Base-by-base conservation (phyloP, 2,888 invertebrate genomes). In the Drosophila falleni region DNA sequence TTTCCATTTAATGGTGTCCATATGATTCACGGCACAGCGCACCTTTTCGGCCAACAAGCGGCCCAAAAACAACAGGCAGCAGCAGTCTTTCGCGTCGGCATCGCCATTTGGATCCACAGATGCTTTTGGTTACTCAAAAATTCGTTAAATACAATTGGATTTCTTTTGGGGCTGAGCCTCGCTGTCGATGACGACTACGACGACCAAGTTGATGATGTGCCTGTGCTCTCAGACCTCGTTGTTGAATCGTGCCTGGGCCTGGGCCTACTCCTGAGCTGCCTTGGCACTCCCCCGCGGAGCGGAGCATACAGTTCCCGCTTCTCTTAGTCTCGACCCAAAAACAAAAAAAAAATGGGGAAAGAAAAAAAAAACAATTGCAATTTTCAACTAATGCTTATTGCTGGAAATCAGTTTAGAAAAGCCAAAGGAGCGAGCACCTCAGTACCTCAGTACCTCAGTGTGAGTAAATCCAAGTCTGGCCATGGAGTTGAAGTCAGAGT, bases 301-400 rank as follows among this genome's bases (percentile, higher is more conserved):
- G 65, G 53, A 67, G 49, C 47, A 53, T 50, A 72, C 60, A 56
- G 42, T 49, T 56, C 67, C 49, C 50, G 59, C 59, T 54, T 39
- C 65, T 33, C 50, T 44, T 31, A 44, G 56, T 59, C 23, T 15
- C 33, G 47, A 29, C 11, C 3, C 23, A 49, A 9, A 81, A 23
- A 23, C 3, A 23, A 23, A 23, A 23, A 23, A 23, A 23, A 23
- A 23, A 23, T 23, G 23, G 23, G 88, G 88, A 87, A 29, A 47
- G n/a, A 19, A 29, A 19, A 58, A 10, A 82, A 84, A 85, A 89
- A 89, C 90, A 90, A 90, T 90, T 90, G 85, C 90, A 90, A 90
- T 90, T 90, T 90, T 89, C 90, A 86, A 83, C 91, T 90, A 90
- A 90, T 90, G 91, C 91, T 90, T 90, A 90, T 90, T 90, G 91